These are phyloP conservation scores for Sciurus vulgaris DNA, from an alignment of 2,797 vertebrate genomes.

Conservation along the genomic window DNA sequence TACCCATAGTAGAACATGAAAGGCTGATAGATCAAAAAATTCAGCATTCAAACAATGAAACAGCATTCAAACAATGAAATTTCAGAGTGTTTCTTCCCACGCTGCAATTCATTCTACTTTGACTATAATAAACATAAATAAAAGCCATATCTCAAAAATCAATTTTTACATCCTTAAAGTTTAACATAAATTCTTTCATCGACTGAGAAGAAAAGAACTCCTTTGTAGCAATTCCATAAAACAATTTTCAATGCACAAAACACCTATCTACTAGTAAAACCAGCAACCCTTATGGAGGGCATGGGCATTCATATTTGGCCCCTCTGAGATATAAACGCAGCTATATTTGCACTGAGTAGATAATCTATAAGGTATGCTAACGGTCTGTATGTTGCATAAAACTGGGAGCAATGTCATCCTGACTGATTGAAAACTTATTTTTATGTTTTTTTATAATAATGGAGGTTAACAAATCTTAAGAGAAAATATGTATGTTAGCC, in stretches of 20 bases:
- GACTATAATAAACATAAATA: constrained; percentile 72
- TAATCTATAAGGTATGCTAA: constrained; percentile 65
- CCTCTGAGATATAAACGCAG: constrained; percentile 80
- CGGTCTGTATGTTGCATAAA: constrained; percentile 66
- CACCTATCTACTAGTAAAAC: constrained; percentile 76
- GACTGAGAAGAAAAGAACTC: constrained; percentile 74
- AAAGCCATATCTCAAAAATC: constrained; percentile 77
- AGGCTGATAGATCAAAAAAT: constrained; percentile 78
- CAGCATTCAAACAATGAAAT: constrained; percentile 79
- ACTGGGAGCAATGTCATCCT: constrained; percentile 69
- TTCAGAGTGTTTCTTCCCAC: constrained; percentile 75
- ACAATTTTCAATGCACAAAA: constrained; percentile 75
- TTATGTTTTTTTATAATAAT: constrained; percentile 63
- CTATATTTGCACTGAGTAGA: constrained; percentile 60
- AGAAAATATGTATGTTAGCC: constrained; percentile 74
- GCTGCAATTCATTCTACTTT: constrained; percentile 72
- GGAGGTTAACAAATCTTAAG: constrained; percentile 68
- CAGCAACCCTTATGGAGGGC: constrained; percentile 72
- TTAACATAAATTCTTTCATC: constrained; percentile 67
- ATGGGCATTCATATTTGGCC: constrained; percentile 78
- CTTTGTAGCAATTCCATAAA: constrained; percentile 74
- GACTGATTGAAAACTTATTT: constrained; percentile 72
- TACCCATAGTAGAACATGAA: constrained; percentile 73
- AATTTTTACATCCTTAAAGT: constrained; percentile 73
- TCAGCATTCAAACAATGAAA: constrained; percentile 85